Evolutionary conservation across 2,888 invertebrate genomes (phyloP).

Genomic region (Nezara viridula): DNA sequence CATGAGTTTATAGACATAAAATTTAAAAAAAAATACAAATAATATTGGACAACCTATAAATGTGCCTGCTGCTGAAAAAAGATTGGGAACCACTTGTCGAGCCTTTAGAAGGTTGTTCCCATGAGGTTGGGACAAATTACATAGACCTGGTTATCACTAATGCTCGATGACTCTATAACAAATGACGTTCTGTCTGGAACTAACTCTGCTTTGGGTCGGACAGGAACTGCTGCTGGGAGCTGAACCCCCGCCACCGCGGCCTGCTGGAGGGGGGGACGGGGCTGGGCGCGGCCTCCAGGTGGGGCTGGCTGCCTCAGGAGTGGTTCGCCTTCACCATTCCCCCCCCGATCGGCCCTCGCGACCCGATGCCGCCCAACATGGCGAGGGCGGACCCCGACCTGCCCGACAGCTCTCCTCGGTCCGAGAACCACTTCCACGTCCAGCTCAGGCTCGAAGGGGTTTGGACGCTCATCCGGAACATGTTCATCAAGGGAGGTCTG

Average conservation of each 20-base stretch:
- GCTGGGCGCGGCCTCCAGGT: background rate
- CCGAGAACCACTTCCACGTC: constrained; percentile 11
- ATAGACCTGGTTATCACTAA: no score
- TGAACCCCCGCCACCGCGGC: constrained; percentile 7
- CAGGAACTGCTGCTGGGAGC: constrained; percentile 14
- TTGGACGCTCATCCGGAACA: background rate
- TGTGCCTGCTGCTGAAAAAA: no score
- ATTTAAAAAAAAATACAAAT: no score
- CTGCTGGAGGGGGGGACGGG: background rate
- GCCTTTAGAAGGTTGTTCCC: no score
- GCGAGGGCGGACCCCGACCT: background rate
- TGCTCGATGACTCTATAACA: no score
- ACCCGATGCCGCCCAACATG: background rate
- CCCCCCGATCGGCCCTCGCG: background rate
- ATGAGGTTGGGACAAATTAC: no score
- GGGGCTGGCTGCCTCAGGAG: constrained; percentile 3
- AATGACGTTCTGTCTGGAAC: no score
- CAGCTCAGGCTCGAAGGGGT: constrained; percentile 1
- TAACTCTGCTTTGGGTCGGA: background rate
- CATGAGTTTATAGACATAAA: no score
- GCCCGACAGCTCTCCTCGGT: background rate
- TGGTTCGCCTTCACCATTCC: background rate
- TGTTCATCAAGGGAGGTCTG: constrained; percentile 4
- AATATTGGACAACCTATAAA: no score
- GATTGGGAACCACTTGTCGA: no score